Base-by-base conservation (phyloP, 2,888 invertebrate genomes). In the Phalera bucephala region DNA sequence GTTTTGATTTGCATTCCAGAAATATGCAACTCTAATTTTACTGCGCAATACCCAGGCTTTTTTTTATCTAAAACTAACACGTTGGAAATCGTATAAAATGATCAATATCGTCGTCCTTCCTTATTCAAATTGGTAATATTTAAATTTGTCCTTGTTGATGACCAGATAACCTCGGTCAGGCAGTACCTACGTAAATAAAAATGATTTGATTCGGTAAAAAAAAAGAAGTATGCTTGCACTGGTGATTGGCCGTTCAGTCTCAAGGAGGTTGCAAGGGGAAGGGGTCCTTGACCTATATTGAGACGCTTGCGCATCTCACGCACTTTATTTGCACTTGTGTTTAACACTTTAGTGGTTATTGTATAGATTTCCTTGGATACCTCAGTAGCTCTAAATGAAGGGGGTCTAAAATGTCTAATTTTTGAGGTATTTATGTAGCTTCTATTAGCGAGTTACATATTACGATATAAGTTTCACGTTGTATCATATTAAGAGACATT, bases 211-310 rank as follows among this genome's bases (percentile, higher is more conserved):
- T 86, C 72, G 60, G 67, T 73, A 72, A 79, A 81, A 85, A 85
- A 85, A 80, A 58, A 78, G 59, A 67, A 70, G 56, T 52, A 59
- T 57, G 60, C 49, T 43, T 67, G 61, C 52, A 33, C 45, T 85
- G 85, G 86, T 85, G 85, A 88, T 75, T 86, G 87, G 81, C 87
- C 88, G 81, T 67, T 69, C 63, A 53, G 54, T 52, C 70, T 75
- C 80, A 88, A 89, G 88, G 88, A 86, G 86, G 64, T 66, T 83
- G 80, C 86, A 89, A 89, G 88, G 88, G 69, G 86, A 87, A 63
- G 40, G 68, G 88, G 81, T 82, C 80, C 78, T 84, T 86, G 82
- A 89, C 86, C 87, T 74, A 88, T 62, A 80, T 82, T 70, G 70
- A 70, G 65, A 42, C 60, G 62, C 51, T 43, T 36, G 54, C 50